These are phyloP conservation scores for Varanus komodoensis DNA, from an alignment of 2,113 vertebrate genomes.

Conservation along the genomic window DNA sequence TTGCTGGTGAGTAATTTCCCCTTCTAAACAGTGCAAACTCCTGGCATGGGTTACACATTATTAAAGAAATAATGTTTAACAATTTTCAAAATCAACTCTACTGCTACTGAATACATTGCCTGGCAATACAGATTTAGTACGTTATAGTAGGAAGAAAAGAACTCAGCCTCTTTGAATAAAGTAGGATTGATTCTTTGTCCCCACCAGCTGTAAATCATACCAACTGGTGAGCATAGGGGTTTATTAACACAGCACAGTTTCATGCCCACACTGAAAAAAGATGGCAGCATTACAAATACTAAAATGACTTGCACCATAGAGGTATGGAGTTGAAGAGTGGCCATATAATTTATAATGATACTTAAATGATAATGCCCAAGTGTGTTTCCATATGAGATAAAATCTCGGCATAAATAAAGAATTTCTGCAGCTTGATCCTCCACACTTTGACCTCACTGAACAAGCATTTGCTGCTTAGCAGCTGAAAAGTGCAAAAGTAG, in stretches of 20 bases:
- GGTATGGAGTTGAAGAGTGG: neutral
- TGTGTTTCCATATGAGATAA: neutral
- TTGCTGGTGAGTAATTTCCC: slow-evolving; percentile 21
- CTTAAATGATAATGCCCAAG: neutral
- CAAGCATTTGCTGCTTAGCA: neutral
- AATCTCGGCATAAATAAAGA: neutral
- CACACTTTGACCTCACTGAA: neutral
- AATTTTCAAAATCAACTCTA: neutral
- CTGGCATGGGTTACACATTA: neutral
- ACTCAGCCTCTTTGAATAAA: neutral
- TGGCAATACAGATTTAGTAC: slow-evolving; percentile 23
- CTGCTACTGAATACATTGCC: neutral
- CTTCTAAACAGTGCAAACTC: slow-evolving; percentile 10
- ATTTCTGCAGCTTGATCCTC: neutral
- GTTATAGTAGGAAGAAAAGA: neutral
- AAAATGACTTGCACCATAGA: neutral
- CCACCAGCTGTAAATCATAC: neutral
- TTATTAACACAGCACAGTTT: neutral
- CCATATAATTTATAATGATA: neutral
- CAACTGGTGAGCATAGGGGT: neutral
- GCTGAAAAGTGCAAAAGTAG: neutral
- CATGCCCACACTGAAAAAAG: neutral
- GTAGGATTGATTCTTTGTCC: neutral
- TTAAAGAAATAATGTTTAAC: slow-evolving; percentile 12
- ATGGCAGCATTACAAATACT: neutral